Percentiles rank a stretch among this genome's conserved stretches.
phyloP scores from a whole-genome alignment of 2,113 vertebrate genomes.

The Cyanoderma ruficeps region DNA sequence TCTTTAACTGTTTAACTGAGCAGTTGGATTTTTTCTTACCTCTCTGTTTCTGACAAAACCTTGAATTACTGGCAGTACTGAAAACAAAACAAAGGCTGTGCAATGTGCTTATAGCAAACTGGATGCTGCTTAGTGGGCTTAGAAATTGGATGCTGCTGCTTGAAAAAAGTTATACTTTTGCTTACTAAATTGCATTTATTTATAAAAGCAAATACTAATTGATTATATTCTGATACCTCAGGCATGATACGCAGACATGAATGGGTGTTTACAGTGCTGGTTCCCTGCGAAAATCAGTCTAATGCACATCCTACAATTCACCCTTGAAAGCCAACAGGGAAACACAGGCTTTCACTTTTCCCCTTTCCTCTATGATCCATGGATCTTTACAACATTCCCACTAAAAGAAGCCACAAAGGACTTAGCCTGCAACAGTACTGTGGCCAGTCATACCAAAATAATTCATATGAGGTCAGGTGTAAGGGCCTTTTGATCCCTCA shows the following conservation, averaged over 20 bases:
- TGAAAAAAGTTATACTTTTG: background rate
- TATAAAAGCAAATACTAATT: background rate
- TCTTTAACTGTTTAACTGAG: background rate
- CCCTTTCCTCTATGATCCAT: background rate
- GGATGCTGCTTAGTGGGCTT: background rate
- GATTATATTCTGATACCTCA: background rate
- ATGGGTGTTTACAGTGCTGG: background rate
- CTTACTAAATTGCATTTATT: background rate
- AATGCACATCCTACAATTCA: background rate
- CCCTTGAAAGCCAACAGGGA: background rate
- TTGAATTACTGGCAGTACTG: background rate
- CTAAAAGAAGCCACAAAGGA: background rate
- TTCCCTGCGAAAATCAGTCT: background rate
- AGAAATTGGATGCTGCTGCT: background rate
- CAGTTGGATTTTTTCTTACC: background rate
- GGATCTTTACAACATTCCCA: background rate
- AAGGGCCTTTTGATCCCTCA: background rate
- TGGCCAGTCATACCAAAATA: background rate
- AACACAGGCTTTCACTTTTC: rapidly evolving
- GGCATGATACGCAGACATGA: background rate
- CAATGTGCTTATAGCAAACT: background rate
- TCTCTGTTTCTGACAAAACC: background rate
- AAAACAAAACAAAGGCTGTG: background rate
- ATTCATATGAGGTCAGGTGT: background rate
- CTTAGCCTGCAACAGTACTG: background rate